Evolutionary conservation across 2,113 vertebrate genomes (phyloP).

Genomic region (Tretioscincus oriximinensis): DNA sequence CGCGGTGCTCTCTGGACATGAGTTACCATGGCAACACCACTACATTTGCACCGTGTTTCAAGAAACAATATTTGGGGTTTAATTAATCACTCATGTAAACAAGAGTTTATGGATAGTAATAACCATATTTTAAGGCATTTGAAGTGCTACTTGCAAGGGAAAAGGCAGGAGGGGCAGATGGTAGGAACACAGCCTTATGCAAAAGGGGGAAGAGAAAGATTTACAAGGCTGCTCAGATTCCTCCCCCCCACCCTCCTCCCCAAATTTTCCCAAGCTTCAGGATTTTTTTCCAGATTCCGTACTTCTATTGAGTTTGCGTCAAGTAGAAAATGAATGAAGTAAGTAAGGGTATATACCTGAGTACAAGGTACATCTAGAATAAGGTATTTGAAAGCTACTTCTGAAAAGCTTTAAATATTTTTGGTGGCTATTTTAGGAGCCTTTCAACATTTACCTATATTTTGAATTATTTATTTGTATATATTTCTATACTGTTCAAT

Average conservation of each 20-base stretch:
- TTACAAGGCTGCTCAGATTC: slow-evolving; percentile 59
- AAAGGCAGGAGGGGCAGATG: slow-evolving; percentile 63
- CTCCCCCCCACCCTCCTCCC: too few species aligned
- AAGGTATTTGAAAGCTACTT: slow-evolving; percentile 12
- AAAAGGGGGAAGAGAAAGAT: slow-evolving; percentile 71
- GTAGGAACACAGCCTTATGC: slow-evolving; percentile 58
- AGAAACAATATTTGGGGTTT: slow-evolving; percentile 72
- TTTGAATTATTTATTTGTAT: too few species aligned
- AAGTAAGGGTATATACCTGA: slow-evolving; percentile 40
- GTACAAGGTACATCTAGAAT: slow-evolving; percentile 32
- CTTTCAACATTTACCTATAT: too few species aligned
- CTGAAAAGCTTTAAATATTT: too few species aligned
- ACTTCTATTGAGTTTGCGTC: slow-evolving; percentile 60
- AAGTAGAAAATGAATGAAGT: slow-evolving; percentile 32
- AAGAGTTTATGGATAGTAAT: slow-evolving; percentile 69
- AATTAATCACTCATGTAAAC: slow-evolving; percentile 78
- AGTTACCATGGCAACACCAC: slow-evolving; percentile 42
- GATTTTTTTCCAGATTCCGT: slow-evolving; percentile 45
- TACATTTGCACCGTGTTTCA: slow-evolving; percentile 60
- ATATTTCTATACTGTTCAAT: too few species aligned
- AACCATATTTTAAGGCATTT: slow-evolving; percentile 75
- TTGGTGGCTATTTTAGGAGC: too few species aligned
- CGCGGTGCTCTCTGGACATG: slow-evolving; percentile 55
- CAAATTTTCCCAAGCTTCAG: too few species aligned
- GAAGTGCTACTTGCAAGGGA: slow-evolving; percentile 64